phyloP scores from a whole-genome alignment of 2,888 invertebrate species.

The Leptinotarsa haldemani region DNA sequence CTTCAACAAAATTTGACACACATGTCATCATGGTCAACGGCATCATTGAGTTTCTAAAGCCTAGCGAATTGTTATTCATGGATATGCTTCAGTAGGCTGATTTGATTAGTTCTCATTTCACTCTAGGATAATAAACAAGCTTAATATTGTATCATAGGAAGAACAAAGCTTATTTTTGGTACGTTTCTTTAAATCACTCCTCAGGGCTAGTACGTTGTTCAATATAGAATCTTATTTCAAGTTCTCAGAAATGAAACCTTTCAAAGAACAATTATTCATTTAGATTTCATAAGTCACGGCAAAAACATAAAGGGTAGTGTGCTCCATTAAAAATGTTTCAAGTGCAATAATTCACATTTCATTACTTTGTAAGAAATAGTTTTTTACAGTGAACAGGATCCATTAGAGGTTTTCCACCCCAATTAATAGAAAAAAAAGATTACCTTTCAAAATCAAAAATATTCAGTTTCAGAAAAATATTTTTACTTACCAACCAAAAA shows the following conservation, averaged over 20 bases:
- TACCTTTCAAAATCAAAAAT: background rate
- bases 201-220: no score
- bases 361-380: no score
- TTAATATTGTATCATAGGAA: background rate
- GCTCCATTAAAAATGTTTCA: no score
- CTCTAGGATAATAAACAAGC: background rate
- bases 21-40: background rate
- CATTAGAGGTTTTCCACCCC: no score
- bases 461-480: background rate
- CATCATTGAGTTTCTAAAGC: conserved; percentile 34
- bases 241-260: background rate
- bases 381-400: no score
- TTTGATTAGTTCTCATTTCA: conserved; percentile 14
- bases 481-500: background rate
- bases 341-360: no score
- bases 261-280: no score
- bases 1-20: background rate
- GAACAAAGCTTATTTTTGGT: background rate
- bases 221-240: background rate
- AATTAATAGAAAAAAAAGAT: background rate
- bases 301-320: no score
- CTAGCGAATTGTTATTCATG: conserved; percentile 42
- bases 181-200: background rate
- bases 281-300: no score
- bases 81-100: conserved; percentile 32